Base-by-base conservation (phyloP, 1,140 invertebrate genomes). In the Heliconius hermathena region DNA sequence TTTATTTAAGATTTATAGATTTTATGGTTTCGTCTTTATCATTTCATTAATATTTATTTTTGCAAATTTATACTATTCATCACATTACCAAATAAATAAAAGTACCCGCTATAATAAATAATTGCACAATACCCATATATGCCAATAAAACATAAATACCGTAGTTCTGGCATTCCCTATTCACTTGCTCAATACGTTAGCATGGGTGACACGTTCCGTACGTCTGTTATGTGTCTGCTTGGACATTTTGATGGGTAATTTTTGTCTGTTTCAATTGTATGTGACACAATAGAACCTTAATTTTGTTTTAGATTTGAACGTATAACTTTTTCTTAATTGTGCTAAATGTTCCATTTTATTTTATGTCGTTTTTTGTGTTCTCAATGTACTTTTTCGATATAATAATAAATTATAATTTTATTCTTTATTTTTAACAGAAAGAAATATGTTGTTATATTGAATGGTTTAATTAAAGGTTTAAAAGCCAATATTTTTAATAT, bases 161-260 rank as follows among this genome's bases (percentile, higher is more conserved):
- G 38, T 11, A 60, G 71, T 82, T 82, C 79, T 77, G 76, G 81
- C 83, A 76, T 80, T 70, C 76, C 77, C 22, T 77, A 57, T 71
- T 18, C 71, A 41, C 71, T 82, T 80, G 80, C 81, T 38, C 76
- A 80, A 82, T 71, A 18, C 49, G 71, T 82, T 82, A 82, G 71
- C 73, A 82, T 76, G 76, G 38, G 38, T n/a, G 18, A 79, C 82
- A 83, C 78, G 78, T 79, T 18, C 75, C 71, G 33, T 74, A 22
- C 22, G 79, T 84, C 75, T 84, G 70, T 77, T 77, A 54, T 77
- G 46, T 60, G 77, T 73, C 71, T 73, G 72, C 57, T 38, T 54
- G 71, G n/a, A n/a, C 77, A 70, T 78, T 74, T 41, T 74, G 77
- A 78, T 74, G 72, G 57, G 36, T 38, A 26, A 70, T 76, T 74